Conservation (phyloP, 1,140 invertebrate species). For the Macrobrachium rosenbergii region DNA sequence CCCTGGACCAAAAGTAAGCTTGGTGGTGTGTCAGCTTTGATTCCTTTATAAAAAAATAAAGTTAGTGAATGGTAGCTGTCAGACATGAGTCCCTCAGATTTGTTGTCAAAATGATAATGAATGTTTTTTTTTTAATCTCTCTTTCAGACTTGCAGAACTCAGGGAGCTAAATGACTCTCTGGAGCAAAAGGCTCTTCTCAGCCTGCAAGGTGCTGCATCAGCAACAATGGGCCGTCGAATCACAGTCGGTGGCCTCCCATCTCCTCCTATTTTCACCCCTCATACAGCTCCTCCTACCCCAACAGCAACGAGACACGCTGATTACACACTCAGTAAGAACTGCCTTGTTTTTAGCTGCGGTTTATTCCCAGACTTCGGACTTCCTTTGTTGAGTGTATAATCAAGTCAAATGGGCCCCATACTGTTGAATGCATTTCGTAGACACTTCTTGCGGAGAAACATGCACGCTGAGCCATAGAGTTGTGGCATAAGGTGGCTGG, state of each 20-base stretch:
- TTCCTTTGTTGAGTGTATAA: no score
- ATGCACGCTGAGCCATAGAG: no score
- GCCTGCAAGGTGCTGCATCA: constrained; percentile 38
- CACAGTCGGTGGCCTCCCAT: constrained; percentile 30
- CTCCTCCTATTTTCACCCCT: constrained; percentile 51
- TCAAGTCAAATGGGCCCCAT: no score
- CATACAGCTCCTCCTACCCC: constrained; percentile 58
- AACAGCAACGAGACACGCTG: constrained; percentile 58
- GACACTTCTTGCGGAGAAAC: no score
- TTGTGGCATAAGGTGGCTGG: no score
- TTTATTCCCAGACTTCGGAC: neutral
- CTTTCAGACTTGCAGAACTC: constrained; percentile 59
- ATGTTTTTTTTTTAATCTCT: neutral
- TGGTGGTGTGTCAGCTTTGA: no score
- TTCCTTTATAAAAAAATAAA: no score
- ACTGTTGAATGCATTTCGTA: no score
- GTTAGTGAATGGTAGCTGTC: no score
- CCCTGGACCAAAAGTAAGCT: constrained; percentile 50
- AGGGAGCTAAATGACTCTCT: constrained; percentile 60
- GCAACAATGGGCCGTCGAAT: constrained; percentile 17
- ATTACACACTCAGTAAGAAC: constrained; percentile 63
- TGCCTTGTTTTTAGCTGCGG: neutral
- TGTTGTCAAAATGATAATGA: neutral
- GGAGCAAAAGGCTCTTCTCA: constrained; percentile 58
- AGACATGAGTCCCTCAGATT: neutral